Conservation (phyloP, 2,797 vertebrate genomes). For the Liasis olivaceus region DNA sequence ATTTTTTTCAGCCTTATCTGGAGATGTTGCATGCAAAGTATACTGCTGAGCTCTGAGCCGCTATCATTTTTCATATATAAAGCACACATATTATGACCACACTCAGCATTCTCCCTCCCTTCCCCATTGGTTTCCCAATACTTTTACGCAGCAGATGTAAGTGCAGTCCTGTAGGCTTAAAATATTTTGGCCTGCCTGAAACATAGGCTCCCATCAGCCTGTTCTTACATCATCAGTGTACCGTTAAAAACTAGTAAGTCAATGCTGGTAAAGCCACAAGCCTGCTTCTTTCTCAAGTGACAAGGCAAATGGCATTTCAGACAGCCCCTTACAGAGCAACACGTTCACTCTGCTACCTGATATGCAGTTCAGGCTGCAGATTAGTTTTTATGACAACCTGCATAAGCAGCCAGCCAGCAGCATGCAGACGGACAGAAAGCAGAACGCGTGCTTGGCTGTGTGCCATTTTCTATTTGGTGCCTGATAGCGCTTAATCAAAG, state of each 20-base stretch:
- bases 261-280: conserved; percentile 27
- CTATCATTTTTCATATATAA: neutral
- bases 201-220: neutral
- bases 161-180: conserved; percentile 2
- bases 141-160: neutral
- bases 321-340: neutral
- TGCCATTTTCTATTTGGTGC: conserved; percentile 33
- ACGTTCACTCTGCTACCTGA: neutral
- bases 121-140: neutral
- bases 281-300: conserved; percentile 10
- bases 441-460: conserved; percentile 30
- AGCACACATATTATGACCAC: neutral
- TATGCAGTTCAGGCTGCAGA: neutral
- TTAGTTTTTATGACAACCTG: conserved; percentile 48
- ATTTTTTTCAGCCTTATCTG: neutral
- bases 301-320: conserved; percentile 32
- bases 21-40: neutral
- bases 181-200: conserved; percentile 35
- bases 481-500: conserved; percentile 60
- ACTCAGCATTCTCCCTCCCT: neutral
- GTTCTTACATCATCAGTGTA: conserved; percentile 26
- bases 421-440: conserved; percentile 40
- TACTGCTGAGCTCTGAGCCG: neutral
- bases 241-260: conserved; percentile 40
- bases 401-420: conserved; percentile 38